These are phyloP conservation scores for Toxotes lorentzi DNA, from an alignment of 2,797 vertebrate genomes.

Conservation along the genomic window DNA sequence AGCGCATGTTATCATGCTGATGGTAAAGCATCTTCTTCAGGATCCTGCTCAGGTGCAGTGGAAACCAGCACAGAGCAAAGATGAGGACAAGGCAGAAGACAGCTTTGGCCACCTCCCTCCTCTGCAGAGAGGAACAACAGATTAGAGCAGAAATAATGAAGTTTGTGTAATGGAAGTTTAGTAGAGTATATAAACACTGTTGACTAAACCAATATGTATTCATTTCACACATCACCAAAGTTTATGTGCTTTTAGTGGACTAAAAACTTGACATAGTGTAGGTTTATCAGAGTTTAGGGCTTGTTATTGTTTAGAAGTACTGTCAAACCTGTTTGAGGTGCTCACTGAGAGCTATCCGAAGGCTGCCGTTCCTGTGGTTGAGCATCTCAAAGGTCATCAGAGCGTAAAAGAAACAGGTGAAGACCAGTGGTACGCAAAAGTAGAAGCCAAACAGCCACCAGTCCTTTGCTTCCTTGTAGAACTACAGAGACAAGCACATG, in stretches of 20 bases:
- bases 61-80: conserved; percentile 99
- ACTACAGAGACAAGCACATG: conserved; percentile 77
- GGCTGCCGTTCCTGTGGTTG: conserved; percentile 93
- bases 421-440: conserved; percentile 93
- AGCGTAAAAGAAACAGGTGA: conserved; percentile 95
- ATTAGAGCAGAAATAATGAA: neutral
- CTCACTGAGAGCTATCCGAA: conserved; percentile 96
- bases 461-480: conserved; percentile 91
- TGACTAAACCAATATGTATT: too few species aligned
- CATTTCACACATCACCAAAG: neutral
- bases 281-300: neutral
- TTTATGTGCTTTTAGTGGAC: neutral
- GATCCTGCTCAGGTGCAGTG: conserved; percentile 94
- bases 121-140: conserved; percentile 82
- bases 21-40: conserved; percentile 90
- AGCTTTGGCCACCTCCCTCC: conserved; percentile 98
- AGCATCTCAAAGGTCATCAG: conserved; percentile 98
- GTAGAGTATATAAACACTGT: neutral
- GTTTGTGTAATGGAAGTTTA: neutral
- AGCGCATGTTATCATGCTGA: conserved; percentile 84
- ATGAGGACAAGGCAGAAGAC: conserved; percentile 98
- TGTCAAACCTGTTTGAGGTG: conserved; percentile 96
- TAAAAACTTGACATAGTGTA: neutral
- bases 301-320: neutral
- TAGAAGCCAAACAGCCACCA: conserved; percentile 99